Conservation (phyloP, 2,797 vertebrate species). For the Notoglanidium macrostoma region DNA sequence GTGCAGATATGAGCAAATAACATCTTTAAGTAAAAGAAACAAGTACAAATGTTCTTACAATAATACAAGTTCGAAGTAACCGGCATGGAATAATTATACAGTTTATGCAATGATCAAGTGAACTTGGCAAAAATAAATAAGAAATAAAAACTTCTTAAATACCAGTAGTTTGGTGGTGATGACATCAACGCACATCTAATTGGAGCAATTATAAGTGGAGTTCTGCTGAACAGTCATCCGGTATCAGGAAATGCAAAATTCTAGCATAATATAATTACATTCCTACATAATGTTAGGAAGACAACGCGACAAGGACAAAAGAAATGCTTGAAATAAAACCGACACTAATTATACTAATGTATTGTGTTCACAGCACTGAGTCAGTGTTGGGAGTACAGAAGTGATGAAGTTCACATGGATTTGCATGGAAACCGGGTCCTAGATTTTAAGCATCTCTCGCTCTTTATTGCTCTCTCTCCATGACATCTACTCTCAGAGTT, state of each 20-base stretch:
- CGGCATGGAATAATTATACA: not conserved
- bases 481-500: not conserved
- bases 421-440: not conserved
- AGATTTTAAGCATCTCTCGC: constrained; percentile 10
- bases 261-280: not conserved
- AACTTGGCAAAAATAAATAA: not conserved
- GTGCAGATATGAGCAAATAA: too few species aligned
- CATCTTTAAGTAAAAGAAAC: too few species aligned
- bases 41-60: not conserved
- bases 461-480: constrained; percentile 6
- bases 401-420: not conserved
- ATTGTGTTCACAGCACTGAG: not conserved
- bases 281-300: not conserved
- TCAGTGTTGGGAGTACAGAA: not conserved
- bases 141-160: not conserved
- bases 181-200: not conserved
- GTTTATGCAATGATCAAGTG: not conserved
- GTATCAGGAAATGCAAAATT: not conserved
- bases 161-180: too few species aligned
- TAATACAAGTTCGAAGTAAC: not conserved
- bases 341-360: not conserved
- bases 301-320: not conserved
- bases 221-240: not conserved
- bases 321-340: not conserved
- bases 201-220: not conserved